Evolutionary conservation across 64 coral and sea anemone species (phyloP), one percentile per base, ranked within the genome.

Genomic region (Montipora foliosa): DNA sequence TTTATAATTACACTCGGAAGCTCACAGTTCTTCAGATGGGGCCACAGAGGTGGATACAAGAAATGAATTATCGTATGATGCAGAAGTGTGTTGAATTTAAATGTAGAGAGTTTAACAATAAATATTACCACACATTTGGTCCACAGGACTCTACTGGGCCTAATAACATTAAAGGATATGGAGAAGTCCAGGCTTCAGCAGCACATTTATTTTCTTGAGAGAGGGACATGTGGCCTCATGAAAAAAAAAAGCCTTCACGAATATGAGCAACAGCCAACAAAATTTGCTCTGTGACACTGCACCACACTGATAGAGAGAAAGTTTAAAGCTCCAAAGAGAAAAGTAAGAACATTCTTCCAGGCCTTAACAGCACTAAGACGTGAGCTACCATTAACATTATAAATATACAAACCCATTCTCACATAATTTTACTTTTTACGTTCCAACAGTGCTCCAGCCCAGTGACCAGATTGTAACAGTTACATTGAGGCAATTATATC

Each of bases 331-430:
- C 16, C 88, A 1, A 93, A 82, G 25, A 75, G 67, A 17, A 67
- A 25, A 90, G 62, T 16, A 90, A 0, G 3, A 75, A 75, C 82
- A 68, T 88, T 5, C 20, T 78, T 20, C 95, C 88, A 51, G 95
- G 95, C 0, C 5, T 91, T 1, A 88, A 94, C 19, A 94, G 92
- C 45, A 94, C 77, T 4, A 88, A 80, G 17, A 87, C 89, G 89
- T 82, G 68, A 80, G 9, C 6, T 60, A 48, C 16, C 16, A n/a
- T 79, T 62, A 21, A 86, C 21, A 77, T 0, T 55, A 9, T 55
- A 55, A 55, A 55, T 55, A 55, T 55, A 78, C 1, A 25, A 61
- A 78, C 9, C 2, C n/a, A 10, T 49, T 25, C 2, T 19, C 17
- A 47, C 14, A 37, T 44, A 9, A 29, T 37, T 37, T 44, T n/a